phyloP scores from a whole-genome alignment of 1,140 invertebrate species.

The Saxidomus purpurata region DNA sequence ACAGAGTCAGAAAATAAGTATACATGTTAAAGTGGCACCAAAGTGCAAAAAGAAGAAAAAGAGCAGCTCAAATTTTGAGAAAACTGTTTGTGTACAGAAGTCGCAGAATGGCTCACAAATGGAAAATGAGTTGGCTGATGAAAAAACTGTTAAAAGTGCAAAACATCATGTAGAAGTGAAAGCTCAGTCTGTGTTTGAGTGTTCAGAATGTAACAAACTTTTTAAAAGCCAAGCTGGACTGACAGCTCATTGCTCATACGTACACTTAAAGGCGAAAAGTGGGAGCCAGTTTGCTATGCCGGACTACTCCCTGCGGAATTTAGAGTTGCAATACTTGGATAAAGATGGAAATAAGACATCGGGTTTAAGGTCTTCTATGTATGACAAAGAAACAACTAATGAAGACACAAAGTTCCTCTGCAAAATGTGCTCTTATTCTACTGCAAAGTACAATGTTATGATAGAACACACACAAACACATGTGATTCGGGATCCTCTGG shows the following conservation, averaged over 20 bases:
- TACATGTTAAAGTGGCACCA: background rate
- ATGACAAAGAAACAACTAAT: background rate
- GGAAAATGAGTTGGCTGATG: background rate
- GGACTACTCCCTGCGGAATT: background rate
- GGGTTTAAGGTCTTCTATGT: background rate
- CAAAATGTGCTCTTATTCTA: background rate
- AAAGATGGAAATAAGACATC: background rate
- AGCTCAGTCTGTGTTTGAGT: background rate
- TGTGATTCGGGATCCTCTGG: background rate
- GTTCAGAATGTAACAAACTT: background rate
- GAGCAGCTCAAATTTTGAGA: background rate
- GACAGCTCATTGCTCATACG: background rate
- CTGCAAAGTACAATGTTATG: background rate
- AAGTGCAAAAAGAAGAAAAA: background rate
- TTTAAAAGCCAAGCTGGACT: slow-evolving; percentile 3
- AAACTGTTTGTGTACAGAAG: background rate
- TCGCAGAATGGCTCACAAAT: background rate
- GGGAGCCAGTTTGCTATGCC: too few relatives aligned
- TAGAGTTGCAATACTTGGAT: background rate
- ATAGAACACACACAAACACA: slow-evolving; percentile 11
- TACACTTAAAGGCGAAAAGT: background rate
- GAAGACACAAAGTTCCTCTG: background rate
- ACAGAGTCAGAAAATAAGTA: background rate
- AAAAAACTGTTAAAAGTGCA: background rate
- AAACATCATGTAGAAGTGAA: background rate